These are phyloP conservation scores for Ophion slaviceki DNA, from an alignment of 2,888 invertebrate species.

Conservation along the genomic window DNA sequence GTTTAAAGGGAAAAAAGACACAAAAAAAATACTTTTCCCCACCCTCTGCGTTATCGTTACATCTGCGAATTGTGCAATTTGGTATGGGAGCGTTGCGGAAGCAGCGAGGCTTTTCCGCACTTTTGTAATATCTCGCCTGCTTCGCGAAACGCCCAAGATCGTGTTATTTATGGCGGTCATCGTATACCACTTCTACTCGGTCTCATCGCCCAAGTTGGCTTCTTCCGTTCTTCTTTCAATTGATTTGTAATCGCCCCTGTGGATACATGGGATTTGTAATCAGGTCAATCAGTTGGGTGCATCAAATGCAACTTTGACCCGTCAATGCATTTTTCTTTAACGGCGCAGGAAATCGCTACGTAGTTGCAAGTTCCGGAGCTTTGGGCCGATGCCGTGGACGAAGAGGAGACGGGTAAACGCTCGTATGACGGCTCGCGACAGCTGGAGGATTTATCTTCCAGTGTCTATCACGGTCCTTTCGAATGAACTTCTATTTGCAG, in stretches of 20 bases:
- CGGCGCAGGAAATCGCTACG: neutral
- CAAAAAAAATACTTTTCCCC: conserved; percentile 34
- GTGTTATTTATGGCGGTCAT: conserved; percentile 77
- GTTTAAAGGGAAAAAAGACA: neutral
- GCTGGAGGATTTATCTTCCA: conserved; percentile 25
- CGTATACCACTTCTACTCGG: conserved; percentile 67
- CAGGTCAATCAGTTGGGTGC: neutral
- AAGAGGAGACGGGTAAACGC: neutral
- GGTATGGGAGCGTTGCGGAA: conserved; percentile 64
- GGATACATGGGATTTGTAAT: neutral
- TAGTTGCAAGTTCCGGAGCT: neutral
- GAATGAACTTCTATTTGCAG: conserved; percentile 79
- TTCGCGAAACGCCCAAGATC: conserved; percentile 22
- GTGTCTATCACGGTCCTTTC: conserved; percentile 68
- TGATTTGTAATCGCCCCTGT: neutral
- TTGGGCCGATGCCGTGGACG: neutral
- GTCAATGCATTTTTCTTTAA: neutral
- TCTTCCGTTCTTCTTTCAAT: neutral
- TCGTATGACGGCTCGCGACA: neutral
- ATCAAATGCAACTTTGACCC: neutral
- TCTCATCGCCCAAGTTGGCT: conserved; percentile 11
- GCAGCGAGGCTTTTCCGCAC: conserved; percentile 23
- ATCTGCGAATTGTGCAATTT: conserved; percentile 77
- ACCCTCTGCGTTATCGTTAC: conserved; percentile 74
- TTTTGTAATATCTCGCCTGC: conserved; percentile 7